phyloP scores from a whole-genome alignment of 1,140 invertebrate genomes.

The Sminthurides bifidus region DNA sequence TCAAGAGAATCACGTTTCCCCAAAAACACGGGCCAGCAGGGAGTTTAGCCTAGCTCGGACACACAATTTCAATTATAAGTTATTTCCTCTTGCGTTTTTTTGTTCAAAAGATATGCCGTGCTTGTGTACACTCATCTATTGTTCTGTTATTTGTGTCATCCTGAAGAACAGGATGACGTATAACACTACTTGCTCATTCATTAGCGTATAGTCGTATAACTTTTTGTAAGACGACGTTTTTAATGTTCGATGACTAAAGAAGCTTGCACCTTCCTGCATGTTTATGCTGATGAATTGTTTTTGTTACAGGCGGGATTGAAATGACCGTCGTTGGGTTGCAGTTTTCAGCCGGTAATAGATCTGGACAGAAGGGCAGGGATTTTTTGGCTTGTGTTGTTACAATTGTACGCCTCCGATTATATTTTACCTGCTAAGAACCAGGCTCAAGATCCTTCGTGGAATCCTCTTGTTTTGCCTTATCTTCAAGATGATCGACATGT shows the following conservation, averaged over 20 bases:
- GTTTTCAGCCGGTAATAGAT: too few relatives aligned
- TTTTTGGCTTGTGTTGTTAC: not conserved
- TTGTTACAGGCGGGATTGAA: not conserved
- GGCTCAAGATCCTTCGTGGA: too few relatives aligned
- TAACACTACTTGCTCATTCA: not conserved
- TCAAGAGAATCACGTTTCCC: too few relatives aligned
- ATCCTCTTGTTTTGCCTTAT: slow-evolving; percentile 1
- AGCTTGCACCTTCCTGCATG: not conserved
- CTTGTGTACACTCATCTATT: not conserved
- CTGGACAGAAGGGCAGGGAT: slow-evolving; percentile 2
- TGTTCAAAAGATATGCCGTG: not conserved
- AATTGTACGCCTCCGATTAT: too few relatives aligned
- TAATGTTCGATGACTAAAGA: not conserved
- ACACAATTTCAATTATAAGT: too few relatives aligned
- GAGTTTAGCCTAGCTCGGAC: too few relatives aligned
- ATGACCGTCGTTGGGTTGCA: too few relatives aligned
- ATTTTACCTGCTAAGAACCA: too few relatives aligned
- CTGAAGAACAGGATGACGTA: slow-evolving; percentile 3
- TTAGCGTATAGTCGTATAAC: not conserved
- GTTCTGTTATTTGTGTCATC: not conserved
- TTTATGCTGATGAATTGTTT: not conserved
- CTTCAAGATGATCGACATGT: not conserved
- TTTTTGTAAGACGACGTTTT: too few relatives aligned
- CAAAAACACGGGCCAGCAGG: too few relatives aligned
- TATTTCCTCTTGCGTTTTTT: too few relatives aligned